Percentiles rank a stretch among this genome's conserved stretches.
Evolutionary conservation across 2,797 vertebrate species (phyloP).

Genomic region (Pipistrellus nathusii): DNA sequence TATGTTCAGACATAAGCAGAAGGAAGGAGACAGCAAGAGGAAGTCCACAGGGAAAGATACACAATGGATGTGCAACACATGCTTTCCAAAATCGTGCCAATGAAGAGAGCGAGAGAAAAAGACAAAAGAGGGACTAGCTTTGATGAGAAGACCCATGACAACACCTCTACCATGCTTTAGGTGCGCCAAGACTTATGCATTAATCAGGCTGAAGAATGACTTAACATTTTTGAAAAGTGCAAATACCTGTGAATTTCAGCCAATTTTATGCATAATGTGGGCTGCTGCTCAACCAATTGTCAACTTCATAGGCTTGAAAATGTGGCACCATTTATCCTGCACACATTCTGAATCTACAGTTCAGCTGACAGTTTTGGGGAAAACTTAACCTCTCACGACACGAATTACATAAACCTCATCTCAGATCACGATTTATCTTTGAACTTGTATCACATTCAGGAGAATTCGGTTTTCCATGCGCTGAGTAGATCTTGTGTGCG

Average conservation of each 20-base stretch:
- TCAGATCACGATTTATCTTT: constrained; percentile 5
- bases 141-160: background rate
- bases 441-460: background rate
- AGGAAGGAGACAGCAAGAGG: background rate
- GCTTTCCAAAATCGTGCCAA: background rate
- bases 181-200: accelerated
- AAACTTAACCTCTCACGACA: background rate
- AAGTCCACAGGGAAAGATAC: accelerated
- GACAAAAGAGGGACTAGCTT: accelerated
- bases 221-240: background rate
- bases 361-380: background rate
- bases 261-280: background rate
- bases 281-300: background rate
- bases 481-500: background rate
- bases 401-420: background rate
- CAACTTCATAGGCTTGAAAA: background rate
- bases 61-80: accelerated
- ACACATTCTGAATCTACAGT: background rate
- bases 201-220: background rate
- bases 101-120: background rate
- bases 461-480: background rate
- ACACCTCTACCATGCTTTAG: accelerated
- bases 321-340: background rate
- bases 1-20: too few relatives aligned
- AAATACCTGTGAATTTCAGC: background rate